phyloP scores from a whole-genome alignment of 1,140 invertebrate species.

The Apis dorsata region DNA sequence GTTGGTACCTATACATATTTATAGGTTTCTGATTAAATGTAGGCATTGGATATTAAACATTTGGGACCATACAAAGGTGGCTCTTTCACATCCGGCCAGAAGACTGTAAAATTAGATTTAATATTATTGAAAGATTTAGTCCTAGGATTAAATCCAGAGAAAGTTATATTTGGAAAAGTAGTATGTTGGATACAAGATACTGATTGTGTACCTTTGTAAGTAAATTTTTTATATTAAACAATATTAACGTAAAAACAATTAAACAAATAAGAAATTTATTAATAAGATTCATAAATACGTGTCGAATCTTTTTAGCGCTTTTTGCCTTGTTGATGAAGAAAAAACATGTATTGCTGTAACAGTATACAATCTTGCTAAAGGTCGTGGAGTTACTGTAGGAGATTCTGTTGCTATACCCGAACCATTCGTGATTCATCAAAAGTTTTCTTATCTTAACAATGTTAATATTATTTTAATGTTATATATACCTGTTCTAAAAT shows the following conservation, averaged over 20 bases:
- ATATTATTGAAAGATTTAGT: slow-evolving; percentile 80
- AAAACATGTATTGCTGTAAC: slow-evolving; percentile 87
- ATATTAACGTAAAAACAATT: neutral
- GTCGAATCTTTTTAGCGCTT: slow-evolving; percentile 83
- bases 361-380: slow-evolving; percentile 91
- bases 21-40: slow-evolving; percentile 63
- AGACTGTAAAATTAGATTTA: slow-evolving; percentile 81
- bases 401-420: slow-evolving; percentile 91
- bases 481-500: slow-evolving; percentile 15
- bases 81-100: slow-evolving; percentile 80
- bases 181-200: slow-evolving; percentile 88
- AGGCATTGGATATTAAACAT: slow-evolving; percentile 82
- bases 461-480: slow-evolving; percentile 75
- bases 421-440: slow-evolving; percentile 84
- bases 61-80: slow-evolving; percentile 84
- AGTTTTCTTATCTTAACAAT: slow-evolving; percentile 82
- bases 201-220: slow-evolving; percentile 89
- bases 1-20: slow-evolving; percentile 57
- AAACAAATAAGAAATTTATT: slow-evolving; percentile 3
- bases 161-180: slow-evolving; percentile 89
- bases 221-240: slow-evolving; percentile 47
- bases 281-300: slow-evolving; percentile 13
- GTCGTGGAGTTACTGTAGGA: slow-evolving; percentile 90
- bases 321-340: slow-evolving; percentile 89
- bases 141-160: slow-evolving; percentile 83